phyloP scores from a whole-genome alignment of 1,140 invertebrate genomes.

The Odontomachus brunneus region DNA sequence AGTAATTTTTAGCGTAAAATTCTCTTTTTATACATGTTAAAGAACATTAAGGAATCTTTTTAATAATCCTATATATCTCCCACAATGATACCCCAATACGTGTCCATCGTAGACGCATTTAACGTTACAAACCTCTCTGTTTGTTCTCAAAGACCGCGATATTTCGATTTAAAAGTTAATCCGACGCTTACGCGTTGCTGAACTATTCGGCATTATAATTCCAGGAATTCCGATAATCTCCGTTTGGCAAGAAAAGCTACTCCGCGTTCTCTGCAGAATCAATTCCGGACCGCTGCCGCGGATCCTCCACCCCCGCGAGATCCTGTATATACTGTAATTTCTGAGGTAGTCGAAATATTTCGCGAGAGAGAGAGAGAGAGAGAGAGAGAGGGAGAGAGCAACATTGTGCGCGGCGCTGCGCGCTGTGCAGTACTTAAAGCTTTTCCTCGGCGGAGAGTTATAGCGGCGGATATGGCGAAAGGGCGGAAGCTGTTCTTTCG shows the following conservation, averaged over 20 bases:
- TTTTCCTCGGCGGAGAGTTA: conserved; percentile 20
- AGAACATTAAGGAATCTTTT: too few relatives aligned
- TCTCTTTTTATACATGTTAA: too few relatives aligned
- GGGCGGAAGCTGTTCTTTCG: conserved; percentile 37
- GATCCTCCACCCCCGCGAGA: background rate
- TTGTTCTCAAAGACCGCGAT: background rate
- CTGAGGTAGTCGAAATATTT: conserved; percentile 22
- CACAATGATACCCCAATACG: too few relatives aligned
- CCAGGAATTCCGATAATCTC: conserved; percentile 14
- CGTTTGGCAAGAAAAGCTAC: background rate
- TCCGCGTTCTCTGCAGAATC: background rate
- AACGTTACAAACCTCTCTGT: background rate
- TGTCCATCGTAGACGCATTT: background rate
- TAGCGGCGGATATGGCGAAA: background rate
- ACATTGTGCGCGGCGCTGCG: conserved; percentile 29
- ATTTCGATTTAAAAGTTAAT: conserved; percentile 3
- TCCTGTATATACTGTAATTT: conserved; percentile 24
- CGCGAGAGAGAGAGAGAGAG: background rate
- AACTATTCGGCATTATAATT: conserved; percentile 16
- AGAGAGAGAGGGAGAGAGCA: conserved; percentile 19
- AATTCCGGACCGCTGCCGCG: background rate
- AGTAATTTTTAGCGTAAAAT: too few relatives aligned
- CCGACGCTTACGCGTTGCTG: background rate
- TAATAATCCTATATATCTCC: too few relatives aligned
- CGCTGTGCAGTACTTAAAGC: background rate